phyloP scores from a whole-genome alignment of 2,113 vertebrate species.

The Coracopsis vasa region DNA sequence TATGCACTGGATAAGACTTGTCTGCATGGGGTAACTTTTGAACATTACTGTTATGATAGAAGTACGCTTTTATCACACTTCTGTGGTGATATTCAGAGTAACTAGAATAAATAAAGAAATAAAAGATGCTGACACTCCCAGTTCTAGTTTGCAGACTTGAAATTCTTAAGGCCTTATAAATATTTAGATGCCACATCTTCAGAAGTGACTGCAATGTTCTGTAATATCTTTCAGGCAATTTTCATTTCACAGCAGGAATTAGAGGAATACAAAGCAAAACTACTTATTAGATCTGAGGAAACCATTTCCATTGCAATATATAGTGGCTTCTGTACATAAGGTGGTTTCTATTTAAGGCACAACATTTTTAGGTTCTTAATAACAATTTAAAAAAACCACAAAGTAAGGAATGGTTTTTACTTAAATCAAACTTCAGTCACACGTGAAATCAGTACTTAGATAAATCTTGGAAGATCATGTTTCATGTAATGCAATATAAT shows the following conservation, averaged over 20 bases:
- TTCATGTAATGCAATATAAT: not conserved
- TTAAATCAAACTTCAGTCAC: not conserved
- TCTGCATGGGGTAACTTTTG: not conserved
- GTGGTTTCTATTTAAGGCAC: not conserved
- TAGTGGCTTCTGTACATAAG: not conserved
- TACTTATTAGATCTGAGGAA: not conserved
- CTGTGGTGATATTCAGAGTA: not conserved
- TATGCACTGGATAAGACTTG: not conserved
- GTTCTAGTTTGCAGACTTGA: not conserved
- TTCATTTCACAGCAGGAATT: not conserved
- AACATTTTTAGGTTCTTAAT: not conserved
- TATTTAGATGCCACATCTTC: not conserved
- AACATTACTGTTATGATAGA: not conserved
- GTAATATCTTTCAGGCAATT: not conserved
- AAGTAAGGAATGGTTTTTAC: not conserved
- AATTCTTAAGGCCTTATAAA: not conserved
- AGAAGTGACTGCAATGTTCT: not conserved
- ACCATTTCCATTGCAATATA: not conserved
- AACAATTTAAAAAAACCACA: not conserved
- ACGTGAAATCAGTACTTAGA: not conserved
- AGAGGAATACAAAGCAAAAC: not conserved
- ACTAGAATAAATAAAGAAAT: not conserved
- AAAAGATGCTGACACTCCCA: not conserved
- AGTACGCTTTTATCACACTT: not conserved
- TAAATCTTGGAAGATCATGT: not conserved